A percentile compares a stretch with the other conserved stretches of the same genome.
phyloP scores from a whole-genome alignment of 2,797 vertebrate genomes.

The Etheostoma perlongum region DNA sequence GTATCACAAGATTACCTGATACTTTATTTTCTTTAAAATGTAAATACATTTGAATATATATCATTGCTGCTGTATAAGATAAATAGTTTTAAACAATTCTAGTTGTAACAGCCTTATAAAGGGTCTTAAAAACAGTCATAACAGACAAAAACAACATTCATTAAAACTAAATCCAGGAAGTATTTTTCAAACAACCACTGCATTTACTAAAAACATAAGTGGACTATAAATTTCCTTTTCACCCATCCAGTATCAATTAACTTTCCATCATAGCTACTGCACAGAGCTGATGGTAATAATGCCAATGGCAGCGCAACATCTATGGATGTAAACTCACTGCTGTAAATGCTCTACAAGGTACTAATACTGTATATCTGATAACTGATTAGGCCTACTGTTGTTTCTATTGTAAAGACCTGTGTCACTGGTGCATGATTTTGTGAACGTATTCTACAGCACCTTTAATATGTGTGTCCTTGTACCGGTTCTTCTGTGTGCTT shows the following conservation, averaged over 20 bases:
- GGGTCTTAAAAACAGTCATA: background rate
- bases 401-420: background rate
- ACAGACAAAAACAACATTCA: background rate
- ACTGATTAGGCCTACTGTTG: background rate
- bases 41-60: background rate
- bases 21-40: background rate
- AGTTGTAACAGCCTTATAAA: constrained; percentile 8
- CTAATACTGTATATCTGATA: background rate
- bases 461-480: background rate
- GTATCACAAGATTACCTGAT: background rate
- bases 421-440: background rate
- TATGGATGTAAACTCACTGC: constrained; percentile 31
- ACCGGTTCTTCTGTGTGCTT: background rate
- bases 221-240: constrained; percentile 67
- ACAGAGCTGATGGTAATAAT: constrained; percentile 27
- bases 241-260: constrained; percentile 21
- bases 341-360: constrained; percentile 11
- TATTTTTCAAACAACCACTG: constrained; percentile 4
- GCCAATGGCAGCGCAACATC: constrained; percentile 36
- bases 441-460: background rate
- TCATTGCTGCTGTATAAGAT: background rate
- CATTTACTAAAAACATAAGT: constrained; percentile 37
- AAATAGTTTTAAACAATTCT: background rate
- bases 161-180: constrained; percentile 43
- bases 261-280: constrained; percentile 33